Conservation (phyloP, 1,140 invertebrate genomes). For the Cydia splendana region DNA sequence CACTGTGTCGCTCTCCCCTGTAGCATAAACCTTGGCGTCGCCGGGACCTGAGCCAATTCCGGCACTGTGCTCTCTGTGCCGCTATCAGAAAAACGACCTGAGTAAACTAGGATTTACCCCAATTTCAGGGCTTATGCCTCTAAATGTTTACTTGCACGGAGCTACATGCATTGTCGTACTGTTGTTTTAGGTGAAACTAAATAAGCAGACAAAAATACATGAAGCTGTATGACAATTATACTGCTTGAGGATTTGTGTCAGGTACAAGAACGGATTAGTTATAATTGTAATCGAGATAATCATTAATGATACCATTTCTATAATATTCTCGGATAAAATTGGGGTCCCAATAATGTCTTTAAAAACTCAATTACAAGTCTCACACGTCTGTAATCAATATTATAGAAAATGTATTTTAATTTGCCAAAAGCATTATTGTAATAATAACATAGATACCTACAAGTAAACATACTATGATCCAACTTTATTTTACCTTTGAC, state of each 20-base stretch:
- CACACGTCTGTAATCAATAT: neutral
- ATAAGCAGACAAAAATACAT: neutral
- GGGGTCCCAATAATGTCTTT: too few relatives aligned
- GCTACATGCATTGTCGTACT: constrained; percentile 42
- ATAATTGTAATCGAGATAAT: too few relatives aligned
- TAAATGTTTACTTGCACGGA: constrained; percentile 53
- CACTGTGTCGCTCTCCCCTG: neutral
- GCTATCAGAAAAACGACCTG: constrained; percentile 49
- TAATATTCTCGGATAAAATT: too few relatives aligned
- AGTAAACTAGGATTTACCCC: constrained; percentile 62
- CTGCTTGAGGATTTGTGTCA: neutral
- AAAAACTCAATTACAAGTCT: too few relatives aligned
- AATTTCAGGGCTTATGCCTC: constrained; percentile 58
- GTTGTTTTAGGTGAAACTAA: neutral
- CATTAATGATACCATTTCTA: too few relatives aligned
- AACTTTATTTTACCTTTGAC: constrained; percentile 28
- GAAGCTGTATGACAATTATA: neutral
- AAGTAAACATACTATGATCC: constrained; percentile 32
- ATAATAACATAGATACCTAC: neutral
- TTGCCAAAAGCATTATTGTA: neutral
- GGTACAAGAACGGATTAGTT: too few relatives aligned
- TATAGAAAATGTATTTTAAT: neutral
- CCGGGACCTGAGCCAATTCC: neutral
- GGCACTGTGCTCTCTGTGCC: constrained; percentile 44
- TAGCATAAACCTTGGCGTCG: too few relatives aligned